Percentiles rank a stretch among this genome's conserved stretches.
These are phyloP conservation scores for Erebia ligea DNA, from an alignment of 2,888 invertebrate species.

Conservation along the genomic window DNA sequence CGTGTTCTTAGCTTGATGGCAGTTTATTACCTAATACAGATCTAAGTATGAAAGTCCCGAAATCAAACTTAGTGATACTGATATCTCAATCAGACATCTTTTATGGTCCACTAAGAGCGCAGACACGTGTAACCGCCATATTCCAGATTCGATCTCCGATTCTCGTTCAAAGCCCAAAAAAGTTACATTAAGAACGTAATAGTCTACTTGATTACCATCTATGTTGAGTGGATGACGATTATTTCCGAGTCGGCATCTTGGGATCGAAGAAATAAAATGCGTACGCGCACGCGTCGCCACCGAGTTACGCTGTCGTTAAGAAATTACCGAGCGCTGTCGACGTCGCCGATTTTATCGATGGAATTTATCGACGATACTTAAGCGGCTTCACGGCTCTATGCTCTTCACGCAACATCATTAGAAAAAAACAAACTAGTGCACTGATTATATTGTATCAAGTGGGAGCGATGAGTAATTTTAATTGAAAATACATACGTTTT, in stretches of 20 bases:
- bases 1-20: no score
- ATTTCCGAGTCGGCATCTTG: conserved; percentile 77
- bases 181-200: conserved; percentile 79
- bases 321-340: conserved; percentile 77
- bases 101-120: conserved; percentile 39
- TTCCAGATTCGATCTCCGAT: conserved; percentile 61
- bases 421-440: conserved; percentile 45
- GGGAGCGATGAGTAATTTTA: conserved; percentile 28
- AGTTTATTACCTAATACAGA: no score
- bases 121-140: conserved; percentile 48
- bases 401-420: conserved; percentile 52
- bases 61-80: conserved; percentile 22
- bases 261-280: conserved; percentile 78
- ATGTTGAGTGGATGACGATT: conserved; percentile 80
- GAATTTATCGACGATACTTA: conserved; percentile 80
- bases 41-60: neutral
- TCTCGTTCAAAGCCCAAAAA: conserved; percentile 65
- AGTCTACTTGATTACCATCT: conserved; percentile 80
- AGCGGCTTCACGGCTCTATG: conserved; percentile 58
- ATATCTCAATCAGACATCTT: conserved; percentile 40
- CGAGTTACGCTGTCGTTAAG: conserved; percentile 82
- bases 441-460: conserved; percentile 39
- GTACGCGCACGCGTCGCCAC: conserved; percentile 81
- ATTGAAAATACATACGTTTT: neutral
- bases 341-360: conserved; percentile 82